Evolutionary conservation across 2,113 vertebrate species (phyloP), one percentile per base, ranked within the genome.

Genomic region (Grus americana): DNA sequence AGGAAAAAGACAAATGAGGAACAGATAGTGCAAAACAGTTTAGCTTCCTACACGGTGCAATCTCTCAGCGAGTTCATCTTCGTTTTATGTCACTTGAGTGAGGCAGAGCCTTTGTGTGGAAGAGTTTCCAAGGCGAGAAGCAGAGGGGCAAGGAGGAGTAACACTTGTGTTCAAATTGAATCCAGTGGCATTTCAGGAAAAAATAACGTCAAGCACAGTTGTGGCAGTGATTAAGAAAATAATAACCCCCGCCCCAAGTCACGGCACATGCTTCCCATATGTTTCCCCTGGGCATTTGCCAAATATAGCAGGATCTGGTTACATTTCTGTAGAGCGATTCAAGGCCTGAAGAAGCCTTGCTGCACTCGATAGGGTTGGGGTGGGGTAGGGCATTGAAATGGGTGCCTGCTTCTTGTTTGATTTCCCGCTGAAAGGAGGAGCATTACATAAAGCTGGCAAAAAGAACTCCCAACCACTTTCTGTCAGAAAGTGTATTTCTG

Each of bases 151-250:
- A 90, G 93, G 94, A 95, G 90, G 88, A 97, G 92, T 76, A 95
- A 88, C 94, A 93, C 89, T 97, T 92, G 93, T 71, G 67, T 63
- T 95, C 91, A 78, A 95, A 92, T 87, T 55, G 42, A 96, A 96
- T 92, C 62, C 94, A 97, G 91, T 95, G 95, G 75, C 78, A 90
- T 94, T 95, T 95, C 89, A 94, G 84, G 80, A 46, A 23, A 83
- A 88, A 67, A 67, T 83, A 52, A 2, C 1, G 8, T 84, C 89
- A 14, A 97, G 74, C 82, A 89, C 70, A 55, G 52, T 84, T 89
- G 94, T 97, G 98, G 94, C 95, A 97, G 88, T 90, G 93, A 94
- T 93, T 97, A 98, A 96, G 97, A 98, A 91, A 91, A 97, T 97
- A 97, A 97, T 82, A 97, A 97, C 96, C 70, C 95, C 88, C 71